Conservation (phyloP, 2,888 invertebrate genomes). For the Aporophyla nigra region DNA sequence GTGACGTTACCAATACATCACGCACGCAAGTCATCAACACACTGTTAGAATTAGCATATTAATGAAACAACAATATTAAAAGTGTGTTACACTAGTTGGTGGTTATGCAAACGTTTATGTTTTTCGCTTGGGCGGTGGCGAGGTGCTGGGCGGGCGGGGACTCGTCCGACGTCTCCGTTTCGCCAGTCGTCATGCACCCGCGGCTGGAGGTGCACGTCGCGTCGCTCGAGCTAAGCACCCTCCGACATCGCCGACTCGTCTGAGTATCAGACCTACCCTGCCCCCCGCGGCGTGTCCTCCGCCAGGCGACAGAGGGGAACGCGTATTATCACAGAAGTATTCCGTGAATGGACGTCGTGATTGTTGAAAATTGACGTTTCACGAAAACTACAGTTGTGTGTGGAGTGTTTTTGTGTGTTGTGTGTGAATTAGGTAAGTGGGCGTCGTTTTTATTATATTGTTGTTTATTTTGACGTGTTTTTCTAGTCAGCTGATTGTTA, state of each 20-base stretch:
- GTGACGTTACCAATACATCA: slow-evolving; percentile 23
- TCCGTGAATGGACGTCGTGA: slow-evolving; percentile 52
- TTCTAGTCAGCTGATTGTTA: slow-evolving; percentile 60
- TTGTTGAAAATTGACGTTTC: slow-evolving; percentile 58
- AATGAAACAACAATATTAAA: slow-evolving; percentile 77
- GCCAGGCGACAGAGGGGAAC: slow-evolving; percentile 60
- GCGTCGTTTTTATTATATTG: slow-evolving; percentile 39
- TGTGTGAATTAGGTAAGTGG: slow-evolving; percentile 68
- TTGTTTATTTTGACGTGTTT: slow-evolving; percentile 48
- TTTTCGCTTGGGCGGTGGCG: slow-evolving; percentile 84
- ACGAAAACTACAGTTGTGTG: slow-evolving; percentile 62
- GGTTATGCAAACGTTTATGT: slow-evolving; percentile 78
- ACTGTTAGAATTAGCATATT: slow-evolving; percentile 71
- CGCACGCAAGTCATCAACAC: slow-evolving; percentile 43
- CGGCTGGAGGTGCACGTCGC: slow-evolving; percentile 76
- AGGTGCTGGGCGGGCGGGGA: slow-evolving; percentile 85
- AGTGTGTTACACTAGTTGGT: slow-evolving; percentile 60
- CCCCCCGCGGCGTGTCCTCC: slow-evolving; percentile 51
- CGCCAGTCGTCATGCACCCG: slow-evolving; percentile 82
- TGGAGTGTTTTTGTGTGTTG: slow-evolving; percentile 66
- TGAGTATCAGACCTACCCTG: slow-evolving; percentile 57
- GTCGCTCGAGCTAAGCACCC: slow-evolving; percentile 44
- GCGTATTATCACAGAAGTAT: slow-evolving; percentile 49
- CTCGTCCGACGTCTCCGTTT: slow-evolving; percentile 60
- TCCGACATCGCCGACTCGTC: slow-evolving; percentile 67